A percentile compares a stretch with the other conserved stretches of the same genome.
These are phyloP conservation scores for Physeter macrocephalus DNA, from an alignment of 2,113 vertebrate genomes.

Conservation along the genomic window DNA sequence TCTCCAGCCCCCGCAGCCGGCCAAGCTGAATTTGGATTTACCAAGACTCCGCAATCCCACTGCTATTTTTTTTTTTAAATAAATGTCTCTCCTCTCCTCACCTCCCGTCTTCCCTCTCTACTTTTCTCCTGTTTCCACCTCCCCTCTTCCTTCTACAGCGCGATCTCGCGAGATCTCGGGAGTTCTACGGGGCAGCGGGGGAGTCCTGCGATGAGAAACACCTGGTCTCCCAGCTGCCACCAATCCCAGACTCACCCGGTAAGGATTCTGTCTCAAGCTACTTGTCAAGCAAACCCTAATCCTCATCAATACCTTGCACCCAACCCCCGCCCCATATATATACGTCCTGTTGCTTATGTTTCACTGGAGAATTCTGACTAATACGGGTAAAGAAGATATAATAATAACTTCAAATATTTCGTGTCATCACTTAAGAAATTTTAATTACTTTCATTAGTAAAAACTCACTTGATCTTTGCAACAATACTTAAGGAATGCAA, in stretches of 20 bases:
- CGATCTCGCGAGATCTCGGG: rapidly evolving
- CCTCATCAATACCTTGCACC: neutral
- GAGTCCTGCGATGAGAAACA: neutral
- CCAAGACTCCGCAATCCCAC: rapidly evolving
- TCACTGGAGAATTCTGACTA: neutral
- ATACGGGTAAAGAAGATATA: neutral
- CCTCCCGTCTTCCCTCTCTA: neutral
- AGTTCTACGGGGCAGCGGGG: rapidly evolving
- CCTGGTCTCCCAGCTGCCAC: neutral
- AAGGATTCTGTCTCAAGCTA: neutral
- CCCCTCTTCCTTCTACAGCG: too few relatives aligned
- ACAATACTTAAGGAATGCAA: neutral
- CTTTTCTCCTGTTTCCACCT: too few relatives aligned
- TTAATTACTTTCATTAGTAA: neutral
- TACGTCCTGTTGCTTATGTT: neutral
- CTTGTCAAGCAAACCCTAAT: neutral
- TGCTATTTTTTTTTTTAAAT: neutral
- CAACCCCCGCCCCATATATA: neutral
- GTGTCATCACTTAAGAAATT: neutral
- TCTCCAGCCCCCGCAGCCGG: neutral
- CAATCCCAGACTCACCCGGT: neutral
- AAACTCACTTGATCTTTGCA: neutral
- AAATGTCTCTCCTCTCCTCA: neutral
- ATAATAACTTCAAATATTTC: neutral
- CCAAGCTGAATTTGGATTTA: neutral